These are phyloP conservation scores for Drosophila mimica DNA, from an alignment of 2,888 invertebrate species.

Conservation along the genomic window DNA sequence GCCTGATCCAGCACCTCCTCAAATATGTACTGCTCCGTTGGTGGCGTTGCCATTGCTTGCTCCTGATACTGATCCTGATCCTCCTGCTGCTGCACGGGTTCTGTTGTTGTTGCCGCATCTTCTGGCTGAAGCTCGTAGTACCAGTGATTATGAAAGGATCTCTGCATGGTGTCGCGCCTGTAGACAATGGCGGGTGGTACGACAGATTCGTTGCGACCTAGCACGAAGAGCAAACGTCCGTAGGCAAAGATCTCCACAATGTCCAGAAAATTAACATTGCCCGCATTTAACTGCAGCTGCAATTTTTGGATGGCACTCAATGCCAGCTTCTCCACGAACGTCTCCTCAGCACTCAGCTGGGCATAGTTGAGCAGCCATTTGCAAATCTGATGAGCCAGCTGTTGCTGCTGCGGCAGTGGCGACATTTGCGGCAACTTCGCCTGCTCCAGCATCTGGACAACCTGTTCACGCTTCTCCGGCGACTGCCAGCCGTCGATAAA, in stretches of 20 bases:
- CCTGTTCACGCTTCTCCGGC: conserved; percentile 85
- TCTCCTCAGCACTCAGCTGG: conserved; percentile 59
- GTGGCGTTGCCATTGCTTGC: background rate
- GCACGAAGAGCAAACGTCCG: conserved; percentile 53
- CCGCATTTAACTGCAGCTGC: conserved; percentile 38
- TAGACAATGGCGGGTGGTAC: conserved; percentile 79
- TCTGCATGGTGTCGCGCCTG: conserved; percentile 24
- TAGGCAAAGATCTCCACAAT: conserved; percentile 76
- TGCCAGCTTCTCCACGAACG: conserved; percentile 61
- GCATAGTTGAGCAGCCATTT: conserved; percentile 76
- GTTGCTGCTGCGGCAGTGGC: conserved; percentile 33
- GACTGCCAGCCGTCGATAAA: conserved; percentile 88
- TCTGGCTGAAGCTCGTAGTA: conserved; percentile 52
- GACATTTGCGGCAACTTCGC: conserved; percentile 85
- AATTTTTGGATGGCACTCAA: conserved; percentile 75
- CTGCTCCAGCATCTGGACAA: conserved; percentile 86
- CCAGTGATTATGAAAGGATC: conserved; percentile 42
- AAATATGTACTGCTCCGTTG: conserved; percentile 14
- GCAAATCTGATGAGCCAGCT: conserved; percentile 26
- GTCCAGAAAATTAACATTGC: conserved; percentile 70
- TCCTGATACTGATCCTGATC: conserved; percentile 6
- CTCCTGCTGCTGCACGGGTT: background rate
- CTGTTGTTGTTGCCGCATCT: background rate
- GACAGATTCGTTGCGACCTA: conserved; percentile 21
- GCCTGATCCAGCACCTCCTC: conserved; percentile 46